These are phyloP conservation scores for Lysiphlebus fabarum DNA, from an alignment of 1,140 invertebrate genomes.

Conservation along the genomic window DNA sequence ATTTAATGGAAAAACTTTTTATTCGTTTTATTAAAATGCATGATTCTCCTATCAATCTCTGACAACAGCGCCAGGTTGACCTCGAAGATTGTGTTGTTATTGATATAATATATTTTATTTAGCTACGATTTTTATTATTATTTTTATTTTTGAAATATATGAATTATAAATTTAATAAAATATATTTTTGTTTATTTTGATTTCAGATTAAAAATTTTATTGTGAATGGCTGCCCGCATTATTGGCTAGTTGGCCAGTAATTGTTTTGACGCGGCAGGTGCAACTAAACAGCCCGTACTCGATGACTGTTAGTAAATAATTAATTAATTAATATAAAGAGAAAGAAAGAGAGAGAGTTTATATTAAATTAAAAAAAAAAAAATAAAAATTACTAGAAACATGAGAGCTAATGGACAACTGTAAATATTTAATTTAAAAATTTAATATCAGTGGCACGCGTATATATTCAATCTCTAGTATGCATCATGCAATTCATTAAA, in stretches of 20 bases:
- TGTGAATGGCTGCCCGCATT: conserved; percentile 33
- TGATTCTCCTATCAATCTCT: too few species aligned
- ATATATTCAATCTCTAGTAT: conserved; percentile 14
- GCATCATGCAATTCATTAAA: conserved; percentile 28
- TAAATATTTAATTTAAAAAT: conserved; percentile 5
- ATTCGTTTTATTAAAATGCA: too few species aligned
- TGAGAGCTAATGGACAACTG: neutral
- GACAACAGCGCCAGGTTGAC: too few species aligned
- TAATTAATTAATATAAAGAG: neutral
- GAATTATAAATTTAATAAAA: neutral
- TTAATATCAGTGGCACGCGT: conserved; percentile 19
- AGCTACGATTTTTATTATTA: neutral
- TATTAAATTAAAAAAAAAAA: too few species aligned
- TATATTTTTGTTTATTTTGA: neutral
- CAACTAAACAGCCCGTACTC: conserved; percentile 36
- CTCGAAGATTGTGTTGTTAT: too few species aligned
- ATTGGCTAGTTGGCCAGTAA: conserved; percentile 28
- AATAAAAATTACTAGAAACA: conserved; percentile 1
- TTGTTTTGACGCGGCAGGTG: conserved; percentile 30
- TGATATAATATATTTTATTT: too few species aligned
- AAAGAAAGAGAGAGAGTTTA: too few species aligned
- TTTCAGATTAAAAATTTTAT: conserved; percentile 15
- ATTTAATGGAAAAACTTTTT: too few species aligned
- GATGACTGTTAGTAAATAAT: conserved; percentile 44
- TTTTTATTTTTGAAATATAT: neutral